Evolutionary conservation across 2,888 invertebrate species (phyloP).

Genomic region (Chamaedrilus cognettii): DNA sequence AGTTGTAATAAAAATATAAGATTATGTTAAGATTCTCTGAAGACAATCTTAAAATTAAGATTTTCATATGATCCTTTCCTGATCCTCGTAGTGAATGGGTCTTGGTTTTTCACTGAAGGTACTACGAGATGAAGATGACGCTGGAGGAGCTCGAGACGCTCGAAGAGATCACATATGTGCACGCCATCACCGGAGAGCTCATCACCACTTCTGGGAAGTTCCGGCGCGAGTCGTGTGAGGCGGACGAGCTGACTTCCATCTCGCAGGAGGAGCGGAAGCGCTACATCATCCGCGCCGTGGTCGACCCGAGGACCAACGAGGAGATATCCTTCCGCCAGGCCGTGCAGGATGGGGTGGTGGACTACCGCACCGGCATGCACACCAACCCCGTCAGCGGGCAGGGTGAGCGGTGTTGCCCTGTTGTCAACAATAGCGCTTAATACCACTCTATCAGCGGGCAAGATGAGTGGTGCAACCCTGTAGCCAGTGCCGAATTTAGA

Average conservation of each 20-base stretch:
- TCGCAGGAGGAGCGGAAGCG: conserved; percentile 22
- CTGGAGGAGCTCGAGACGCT: conserved; percentile 33
- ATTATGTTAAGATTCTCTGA: no score
- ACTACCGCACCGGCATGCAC: conserved; percentile 19
- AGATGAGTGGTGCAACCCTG: no score
- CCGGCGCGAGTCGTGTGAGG: conserved; percentile 16
- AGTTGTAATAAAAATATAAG: no score
- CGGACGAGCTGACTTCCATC: conserved; percentile 31
- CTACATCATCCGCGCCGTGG: conserved; percentile 24
- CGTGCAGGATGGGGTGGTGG: conserved; percentile 27
- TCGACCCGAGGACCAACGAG: conserved; percentile 26
- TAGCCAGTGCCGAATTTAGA: no score
- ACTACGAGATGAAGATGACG: conserved; percentile 39
- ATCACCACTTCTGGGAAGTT: conserved; percentile 18
- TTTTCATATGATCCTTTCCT: no score
- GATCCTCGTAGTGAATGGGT: no score
- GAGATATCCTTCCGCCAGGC: conserved; percentile 34
- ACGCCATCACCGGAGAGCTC: conserved; percentile 20
- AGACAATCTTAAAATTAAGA: no score
- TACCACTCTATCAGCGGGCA: no score
- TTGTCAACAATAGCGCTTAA: no score
- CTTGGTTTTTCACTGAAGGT: no score
- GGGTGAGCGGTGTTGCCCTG: background rate
- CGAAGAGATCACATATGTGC: conserved; percentile 36
- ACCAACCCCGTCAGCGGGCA: background rate